Evolutionary conservation across 2,797 vertebrate species (phyloP).

Genomic region (Acomys russatus): DNA sequence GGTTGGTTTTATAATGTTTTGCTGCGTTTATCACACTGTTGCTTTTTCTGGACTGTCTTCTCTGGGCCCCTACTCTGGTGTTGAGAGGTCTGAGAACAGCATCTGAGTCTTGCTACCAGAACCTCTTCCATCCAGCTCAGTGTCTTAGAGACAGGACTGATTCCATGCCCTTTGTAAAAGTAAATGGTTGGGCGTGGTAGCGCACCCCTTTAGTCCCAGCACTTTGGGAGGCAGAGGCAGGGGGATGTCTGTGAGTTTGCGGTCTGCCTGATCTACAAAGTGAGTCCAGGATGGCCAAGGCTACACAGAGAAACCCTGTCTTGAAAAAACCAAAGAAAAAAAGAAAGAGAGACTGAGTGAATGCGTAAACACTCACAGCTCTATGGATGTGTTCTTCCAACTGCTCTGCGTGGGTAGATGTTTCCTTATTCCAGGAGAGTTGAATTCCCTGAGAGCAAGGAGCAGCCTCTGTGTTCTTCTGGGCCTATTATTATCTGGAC

Average conservation of each 20-base stretch:
- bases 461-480: constrained; percentile 19
- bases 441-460: constrained; percentile 1
- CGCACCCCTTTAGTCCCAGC: no score
- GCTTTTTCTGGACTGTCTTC: background rate
- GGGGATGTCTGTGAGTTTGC: no score
- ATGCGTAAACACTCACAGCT: background rate
- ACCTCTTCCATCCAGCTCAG: background rate
- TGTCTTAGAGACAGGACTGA: constrained; percentile 7
- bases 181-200: background rate
- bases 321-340: background rate
- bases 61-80: background rate
- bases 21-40: constrained; percentile 1
- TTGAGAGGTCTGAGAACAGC: constrained; percentile 39
- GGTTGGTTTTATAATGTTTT: constrained; percentile 8
- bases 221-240: no score
- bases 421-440: constrained; percentile 37
- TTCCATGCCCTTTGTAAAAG: constrained; percentile 21
- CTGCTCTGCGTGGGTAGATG: background rate
- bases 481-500: background rate
- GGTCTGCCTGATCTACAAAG: no score
- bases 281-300: no score
- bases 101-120: background rate
- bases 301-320: no score
- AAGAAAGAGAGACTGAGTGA: no score
- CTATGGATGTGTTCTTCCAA: constrained; percentile 28